Conservation (phyloP, 2,113 vertebrate genomes). For the Setophaga coronata region DNA sequence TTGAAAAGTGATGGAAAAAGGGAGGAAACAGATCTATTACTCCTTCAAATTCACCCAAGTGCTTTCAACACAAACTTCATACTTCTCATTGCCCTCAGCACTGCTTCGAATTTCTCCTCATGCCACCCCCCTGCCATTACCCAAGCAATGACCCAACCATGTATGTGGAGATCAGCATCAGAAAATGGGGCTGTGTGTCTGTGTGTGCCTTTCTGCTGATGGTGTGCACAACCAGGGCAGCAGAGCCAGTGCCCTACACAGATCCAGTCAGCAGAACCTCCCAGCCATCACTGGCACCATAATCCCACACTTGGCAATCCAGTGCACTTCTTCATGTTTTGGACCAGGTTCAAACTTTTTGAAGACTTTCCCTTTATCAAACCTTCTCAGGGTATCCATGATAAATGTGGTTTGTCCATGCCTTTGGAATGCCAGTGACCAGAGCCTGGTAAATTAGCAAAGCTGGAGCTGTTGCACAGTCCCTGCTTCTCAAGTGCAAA, state of each 20-base stretch:
- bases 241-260: neutral
- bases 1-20: neutral
- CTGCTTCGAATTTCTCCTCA: neutral
- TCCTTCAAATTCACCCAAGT: neutral
- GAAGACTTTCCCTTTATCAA: neutral
- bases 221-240: neutral
- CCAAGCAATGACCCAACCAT: neutral
- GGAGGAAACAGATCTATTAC: neutral
- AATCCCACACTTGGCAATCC: neutral
- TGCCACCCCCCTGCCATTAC: neutral
- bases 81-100: neutral
- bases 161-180: rapidly evolving
- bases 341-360: neutral
- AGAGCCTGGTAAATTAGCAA: neutral
- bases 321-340: neutral
- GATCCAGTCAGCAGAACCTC: neutral
- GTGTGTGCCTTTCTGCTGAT: neutral
- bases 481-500: neutral
- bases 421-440: neutral
- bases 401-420: neutral
- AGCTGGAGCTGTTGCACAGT: neutral
- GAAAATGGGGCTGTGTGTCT: neutral
- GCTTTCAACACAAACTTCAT: neutral
- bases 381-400: neutral
- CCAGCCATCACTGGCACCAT: neutral